Percentiles rank a stretch among this genome's conserved stretches.
These are phyloP conservation scores for Petrolisthes cinctipes DNA, from an alignment of 2,888 invertebrate species.

Conservation along the genomic window DNA sequence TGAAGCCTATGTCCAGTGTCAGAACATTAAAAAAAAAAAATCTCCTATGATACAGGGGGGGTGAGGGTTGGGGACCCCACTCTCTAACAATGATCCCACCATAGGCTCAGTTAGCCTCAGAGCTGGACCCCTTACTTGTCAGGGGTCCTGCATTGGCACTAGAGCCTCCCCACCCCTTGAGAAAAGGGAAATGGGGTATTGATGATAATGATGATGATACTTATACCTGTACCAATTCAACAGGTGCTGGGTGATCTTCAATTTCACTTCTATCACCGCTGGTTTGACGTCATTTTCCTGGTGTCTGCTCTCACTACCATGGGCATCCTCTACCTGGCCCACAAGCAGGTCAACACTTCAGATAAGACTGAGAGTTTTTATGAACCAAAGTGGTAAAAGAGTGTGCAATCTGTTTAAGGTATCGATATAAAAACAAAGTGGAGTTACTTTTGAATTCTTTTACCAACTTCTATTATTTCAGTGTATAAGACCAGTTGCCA, in stretches of 20 bases:
- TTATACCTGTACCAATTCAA: neutral
- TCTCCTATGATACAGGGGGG: no score
- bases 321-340: constrained; percentile 93
- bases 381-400: constrained; percentile 52
- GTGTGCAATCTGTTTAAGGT: neutral
- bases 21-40: no score
- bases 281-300: constrained; percentile 99
- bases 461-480: neutral
- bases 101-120: no score
- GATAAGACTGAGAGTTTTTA: constrained; percentile 54
- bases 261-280: constrained; percentile 98
- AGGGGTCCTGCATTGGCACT: no score
- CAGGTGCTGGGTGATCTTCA: constrained; percentile 96
- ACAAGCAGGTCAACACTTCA: constrained; percentile 74
- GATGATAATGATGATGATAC: neutral
- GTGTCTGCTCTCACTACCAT: constrained; percentile 96
- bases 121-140: no score
- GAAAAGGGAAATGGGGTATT: neutral
- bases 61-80: no score
- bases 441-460: neutral
- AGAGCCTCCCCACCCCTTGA: neutral
- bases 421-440: neutral
- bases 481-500: neutral
- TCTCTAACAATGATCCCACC: no score
- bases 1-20: no score